Base-by-base conservation (phyloP, 2,113 vertebrate genomes). In the Urocitellus parryii region DNA sequence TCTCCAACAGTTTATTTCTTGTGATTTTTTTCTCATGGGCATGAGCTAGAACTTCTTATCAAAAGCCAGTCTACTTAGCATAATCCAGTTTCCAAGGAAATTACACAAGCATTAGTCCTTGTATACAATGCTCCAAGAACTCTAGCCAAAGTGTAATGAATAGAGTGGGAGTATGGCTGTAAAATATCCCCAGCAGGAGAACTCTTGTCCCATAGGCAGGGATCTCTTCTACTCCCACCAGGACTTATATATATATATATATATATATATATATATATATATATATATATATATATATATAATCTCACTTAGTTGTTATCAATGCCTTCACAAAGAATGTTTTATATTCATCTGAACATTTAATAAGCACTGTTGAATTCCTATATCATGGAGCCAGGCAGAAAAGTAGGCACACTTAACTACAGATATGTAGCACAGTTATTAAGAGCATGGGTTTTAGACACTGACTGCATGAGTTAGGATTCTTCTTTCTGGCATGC, bases 81-180 rank as follows among this genome's bases (percentile, higher is more conserved):
- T 42, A 90, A 87, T 83, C 65, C 58, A 68, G 93, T 98, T 98
- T 98, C 97, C 97, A 96, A 98, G 96, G 97, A 98, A 95, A 97
- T 98, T 90, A 85, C 56, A 74, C 79, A 97, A 89, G 74, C 70
- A 95, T 95, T 97, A 98, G 97, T 88, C 80, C 85, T 98, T 98
- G 16, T 84, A 74, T 65, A 67, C 45, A 96, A 94, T 85, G 86
- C 79, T 76, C 3, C 17, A 27, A 88, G 81, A 93, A 70, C n/a
- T 88, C n/a, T 17, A 61, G 34, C 20, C 34, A 80, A 78, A 85
- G 29, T 56, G 18, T 51, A 67, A 78, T 32, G 68, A 67, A 76
- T 82, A 61, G 39, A 20, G 39, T 82, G 61, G 53, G 37, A 63
- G 1, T 45, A 48, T n/a, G 63, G 61, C 27, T 63, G 32, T 14